phyloP scores from a whole-genome alignment of 2,797 vertebrate species.

The Sebastes jordani region DNA sequence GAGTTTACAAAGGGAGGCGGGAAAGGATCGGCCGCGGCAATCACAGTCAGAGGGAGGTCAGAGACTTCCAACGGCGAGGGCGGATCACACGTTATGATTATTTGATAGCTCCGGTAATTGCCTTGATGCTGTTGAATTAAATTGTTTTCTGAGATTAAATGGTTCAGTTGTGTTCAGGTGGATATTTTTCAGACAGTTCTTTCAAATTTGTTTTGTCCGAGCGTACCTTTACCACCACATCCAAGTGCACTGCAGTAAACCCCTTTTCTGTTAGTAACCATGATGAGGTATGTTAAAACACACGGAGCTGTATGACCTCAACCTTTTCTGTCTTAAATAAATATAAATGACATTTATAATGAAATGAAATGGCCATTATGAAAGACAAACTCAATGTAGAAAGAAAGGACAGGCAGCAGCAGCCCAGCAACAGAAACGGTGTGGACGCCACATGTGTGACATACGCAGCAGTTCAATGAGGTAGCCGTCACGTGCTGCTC shows the following conservation, averaged over 20 bases:
- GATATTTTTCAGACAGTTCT: not conserved
- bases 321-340: too few species aligned
- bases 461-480: too few species aligned
- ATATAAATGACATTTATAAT: too few species aligned
- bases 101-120: not conserved
- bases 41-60: slow-evolving; percentile 44
- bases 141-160: slow-evolving; percentile 3
- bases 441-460: not conserved
- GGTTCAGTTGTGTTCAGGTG: not conserved
- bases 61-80: slow-evolving; percentile 33
- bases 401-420: too few species aligned
- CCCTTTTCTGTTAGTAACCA: too few species aligned
- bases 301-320: too few species aligned
- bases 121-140: not conserved
- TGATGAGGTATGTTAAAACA: too few species aligned
- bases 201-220: not conserved
- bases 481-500: too few species aligned
- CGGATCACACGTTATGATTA: slow-evolving; percentile 20
- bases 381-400: too few species aligned
- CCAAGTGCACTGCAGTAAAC: not conserved
- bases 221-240: not conserved
- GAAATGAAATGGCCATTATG: too few species aligned
- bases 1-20: slow-evolving; percentile 54
- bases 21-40: slow-evolving; percentile 33
- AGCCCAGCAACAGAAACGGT: too few species aligned